A percentile compares a stretch with the other conserved stretches of the same genome.
Conservation (phyloP, 2,113 vertebrate species). For the Gallinago paraguaiae region DNA sequence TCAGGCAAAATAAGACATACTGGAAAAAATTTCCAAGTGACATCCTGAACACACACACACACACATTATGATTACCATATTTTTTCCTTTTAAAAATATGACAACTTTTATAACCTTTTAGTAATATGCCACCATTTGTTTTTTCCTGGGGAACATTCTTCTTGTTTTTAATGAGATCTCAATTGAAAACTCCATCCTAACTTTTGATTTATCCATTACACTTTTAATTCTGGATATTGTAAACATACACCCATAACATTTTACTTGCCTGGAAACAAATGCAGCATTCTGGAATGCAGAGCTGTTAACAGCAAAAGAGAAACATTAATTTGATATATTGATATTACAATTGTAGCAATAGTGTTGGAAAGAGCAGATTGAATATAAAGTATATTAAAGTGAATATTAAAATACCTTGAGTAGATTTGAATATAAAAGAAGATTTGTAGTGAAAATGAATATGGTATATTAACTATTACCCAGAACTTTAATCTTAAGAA, state of each 20-base stretch:
- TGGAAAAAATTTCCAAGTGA: background rate
- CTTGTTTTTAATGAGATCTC: background rate
- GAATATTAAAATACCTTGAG: background rate
- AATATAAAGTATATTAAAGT: too few relatives aligned
- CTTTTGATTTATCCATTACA: background rate
- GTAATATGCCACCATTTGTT: background rate
- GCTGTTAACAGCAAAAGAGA: background rate
- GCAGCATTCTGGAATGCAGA: background rate
- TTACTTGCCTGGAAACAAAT: background rate
- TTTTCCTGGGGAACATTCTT: background rate
- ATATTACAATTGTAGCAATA: background rate
- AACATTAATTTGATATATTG: background rate
- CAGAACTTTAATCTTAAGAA: background rate
- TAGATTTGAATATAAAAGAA: background rate
- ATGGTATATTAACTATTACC: background rate
- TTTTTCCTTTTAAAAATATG: background rate
- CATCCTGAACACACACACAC: background rate
- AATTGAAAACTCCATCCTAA: background rate
- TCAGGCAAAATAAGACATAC: background rate
- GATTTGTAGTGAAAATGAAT: background rate
- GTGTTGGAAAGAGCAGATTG: background rate
- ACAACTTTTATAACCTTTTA: background rate
- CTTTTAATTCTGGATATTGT: background rate
- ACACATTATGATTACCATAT: background rate
- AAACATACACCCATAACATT: background rate